Base-by-base conservation (phyloP, 2,888 invertebrate genomes). In the Cyrtodaria siliqua region DNA sequence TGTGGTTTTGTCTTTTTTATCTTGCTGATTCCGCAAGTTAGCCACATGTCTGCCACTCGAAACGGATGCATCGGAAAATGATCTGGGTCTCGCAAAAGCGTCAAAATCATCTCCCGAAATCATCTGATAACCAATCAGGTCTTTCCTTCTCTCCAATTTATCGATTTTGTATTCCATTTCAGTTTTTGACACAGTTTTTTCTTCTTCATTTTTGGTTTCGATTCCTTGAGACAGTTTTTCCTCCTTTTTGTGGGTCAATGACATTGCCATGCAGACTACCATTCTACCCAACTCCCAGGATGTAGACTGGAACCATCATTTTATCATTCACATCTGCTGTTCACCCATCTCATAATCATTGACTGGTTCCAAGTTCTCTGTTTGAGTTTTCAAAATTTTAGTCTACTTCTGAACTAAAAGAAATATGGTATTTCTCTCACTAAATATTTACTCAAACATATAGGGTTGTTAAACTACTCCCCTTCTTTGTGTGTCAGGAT, bases 31-130 rank as follows among this genome's bases (percentile, higher is more conserved):
- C 44, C 57, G 67, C n/a, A 69, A 27, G 52, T 61, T 62, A 23
- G 57, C 60, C 4, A 3, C 16, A 52, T 63, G 44, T 24, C 67
- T 47, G 9, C 57, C 72, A 50, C 56, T 73, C 12, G 63, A 53
- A 6, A 69, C 8, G 0, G 76, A 77, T 6, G 61, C 75, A 60
- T 80, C 80, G 1, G 80, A 80, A 42, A 80, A 80, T 2, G 80
- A 76, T 61, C 80, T 70, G n/a, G 80, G 80, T 56, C 80, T 57
- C 16, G 61, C 50, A 55, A 63, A 68, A 27, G 27, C 47, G 23
- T 62, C 63, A 49, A 50, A 8, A 23, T 52, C 23, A 52, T 20
- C 23, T 6, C 52, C 26, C 3, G 23, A 20, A 4, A 24, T 52
- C 52, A 52, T 26, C 23, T 52, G 3, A 52, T 52, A 6, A 24